Evolutionary conservation across 2,113 vertebrate species (phyloP).

Genomic region (Psittacus erithacus): DNA sequence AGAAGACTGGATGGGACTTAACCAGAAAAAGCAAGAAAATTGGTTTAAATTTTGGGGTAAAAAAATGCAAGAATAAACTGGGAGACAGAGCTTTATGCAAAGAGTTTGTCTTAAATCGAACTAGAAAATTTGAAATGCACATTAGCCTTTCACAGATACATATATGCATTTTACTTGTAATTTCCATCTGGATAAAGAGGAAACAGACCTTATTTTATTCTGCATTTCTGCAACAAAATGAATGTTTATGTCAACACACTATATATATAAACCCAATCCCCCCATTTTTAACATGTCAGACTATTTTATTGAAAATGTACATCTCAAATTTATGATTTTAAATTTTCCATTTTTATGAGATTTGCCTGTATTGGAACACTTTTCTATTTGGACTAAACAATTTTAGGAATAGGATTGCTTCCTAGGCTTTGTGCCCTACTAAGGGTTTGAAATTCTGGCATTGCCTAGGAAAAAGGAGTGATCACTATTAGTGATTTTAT

Average conservation of each 20-base stretch:
- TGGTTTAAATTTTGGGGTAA: neutral
- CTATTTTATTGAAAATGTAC: neutral
- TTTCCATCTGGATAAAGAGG: neutral
- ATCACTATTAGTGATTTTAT: neutral
- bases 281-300: neutral
- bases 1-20: neutral
- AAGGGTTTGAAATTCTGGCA: neutral
- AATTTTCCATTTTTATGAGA: neutral
- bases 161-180: neutral
- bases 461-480: neutral
- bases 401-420: neutral
- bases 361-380: neutral
- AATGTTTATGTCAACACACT: neutral
- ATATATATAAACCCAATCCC: neutral
- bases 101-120: neutral
- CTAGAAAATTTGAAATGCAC: neutral
- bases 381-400: neutral
- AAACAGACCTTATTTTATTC: neutral
- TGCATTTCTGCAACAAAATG: neutral
- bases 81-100: neutral
- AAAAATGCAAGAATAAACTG: neutral
- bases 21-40: neutral
- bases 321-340: neutral
- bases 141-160: accelerated
- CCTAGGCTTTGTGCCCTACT: neutral